phyloP scores from a whole-genome alignment of 2,797 vertebrate genomes.

The Prionace glauca region DNA sequence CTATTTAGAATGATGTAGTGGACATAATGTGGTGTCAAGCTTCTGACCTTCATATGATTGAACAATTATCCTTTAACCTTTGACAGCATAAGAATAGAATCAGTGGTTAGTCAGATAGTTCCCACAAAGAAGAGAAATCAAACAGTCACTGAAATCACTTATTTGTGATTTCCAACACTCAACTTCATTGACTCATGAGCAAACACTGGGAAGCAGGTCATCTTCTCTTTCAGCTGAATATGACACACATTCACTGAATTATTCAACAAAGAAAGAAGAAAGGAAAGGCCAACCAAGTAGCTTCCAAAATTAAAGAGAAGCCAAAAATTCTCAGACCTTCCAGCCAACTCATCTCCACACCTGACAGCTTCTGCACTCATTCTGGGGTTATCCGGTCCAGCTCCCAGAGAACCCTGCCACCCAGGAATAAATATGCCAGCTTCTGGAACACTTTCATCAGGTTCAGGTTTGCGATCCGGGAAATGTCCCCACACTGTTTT shows the following conservation, averaged over 20 bases:
- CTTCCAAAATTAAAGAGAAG: neutral
- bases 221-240: neutral
- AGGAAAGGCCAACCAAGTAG: neutral
- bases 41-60: neutral
- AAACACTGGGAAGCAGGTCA: neutral
- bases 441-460: no score
- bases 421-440: no score
- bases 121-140: neutral
- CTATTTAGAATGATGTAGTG: neutral
- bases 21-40: neutral
- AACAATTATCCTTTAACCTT: neutral
- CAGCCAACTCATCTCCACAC: no score
- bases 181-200: neutral
- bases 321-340: neutral
- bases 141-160: neutral
- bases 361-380: no score
- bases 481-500: no score
- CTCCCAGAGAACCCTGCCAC: no score
- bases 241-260: neutral
- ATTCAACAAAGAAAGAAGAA: neutral
- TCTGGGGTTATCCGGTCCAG: no score
- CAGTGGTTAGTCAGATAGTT: neutral
- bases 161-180: neutral
- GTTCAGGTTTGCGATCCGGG: no score
- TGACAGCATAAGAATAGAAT: neutral